Evolutionary conservation across 2,797 vertebrate genomes (phyloP).

Genomic region (Malacoraja senta): DNA sequence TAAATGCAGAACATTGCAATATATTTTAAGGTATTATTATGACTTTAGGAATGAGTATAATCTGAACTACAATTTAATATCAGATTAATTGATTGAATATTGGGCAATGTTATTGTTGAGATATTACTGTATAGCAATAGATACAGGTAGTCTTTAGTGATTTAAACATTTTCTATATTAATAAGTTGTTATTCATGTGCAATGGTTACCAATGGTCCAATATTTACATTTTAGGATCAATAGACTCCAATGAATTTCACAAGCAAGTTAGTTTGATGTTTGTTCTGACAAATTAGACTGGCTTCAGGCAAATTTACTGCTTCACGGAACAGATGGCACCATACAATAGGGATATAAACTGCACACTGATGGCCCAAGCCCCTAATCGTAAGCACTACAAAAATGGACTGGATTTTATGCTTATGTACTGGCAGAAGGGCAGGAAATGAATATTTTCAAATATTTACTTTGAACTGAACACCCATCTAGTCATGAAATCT

Average conservation of each 20-base stretch:
- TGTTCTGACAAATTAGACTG: constrained; percentile 19
- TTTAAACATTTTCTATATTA: background rate
- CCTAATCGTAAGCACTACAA: background rate
- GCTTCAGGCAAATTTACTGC: background rate
- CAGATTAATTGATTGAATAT: background rate
- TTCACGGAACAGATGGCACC: constrained; percentile 10
- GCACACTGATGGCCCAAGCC: background rate
- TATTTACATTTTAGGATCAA: background rate
- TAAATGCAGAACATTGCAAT: background rate
- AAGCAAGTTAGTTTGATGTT: background rate
- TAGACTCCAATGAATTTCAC: background rate
- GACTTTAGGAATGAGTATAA: background rate
- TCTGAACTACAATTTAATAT: background rate
- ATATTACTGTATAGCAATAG: background rate
- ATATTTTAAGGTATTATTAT: background rate
- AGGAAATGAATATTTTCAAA: constrained; percentile 36
- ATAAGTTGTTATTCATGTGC: background rate
- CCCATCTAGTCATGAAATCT: constrained; percentile 22
- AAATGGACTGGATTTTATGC: background rate
- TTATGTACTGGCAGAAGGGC: constrained; percentile 24
- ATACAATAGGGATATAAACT: constrained; percentile 9
- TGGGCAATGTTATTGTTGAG: background rate
- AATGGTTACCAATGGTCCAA: background rate
- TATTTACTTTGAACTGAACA: constrained; percentile 21
- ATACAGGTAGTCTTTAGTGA: background rate